Base-by-base conservation (phyloP, 2,113 vertebrate species). In the Nibea albiflora region DNA sequence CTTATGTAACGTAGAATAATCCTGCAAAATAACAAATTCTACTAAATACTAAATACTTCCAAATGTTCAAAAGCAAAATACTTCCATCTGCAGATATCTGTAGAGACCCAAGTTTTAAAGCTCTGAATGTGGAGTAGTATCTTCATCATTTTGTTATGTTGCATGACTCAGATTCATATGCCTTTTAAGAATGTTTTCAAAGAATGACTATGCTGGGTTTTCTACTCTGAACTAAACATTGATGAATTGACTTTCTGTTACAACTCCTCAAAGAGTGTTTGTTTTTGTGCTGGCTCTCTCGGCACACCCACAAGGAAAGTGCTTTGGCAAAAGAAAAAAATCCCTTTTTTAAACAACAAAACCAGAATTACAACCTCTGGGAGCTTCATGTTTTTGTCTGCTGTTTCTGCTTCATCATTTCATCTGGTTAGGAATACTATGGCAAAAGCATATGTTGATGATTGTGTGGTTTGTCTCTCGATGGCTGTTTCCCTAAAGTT, bases 31-130 rank as follows among this genome's bases (percentile, higher is more conserved):
- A 80, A 81, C 16, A 53, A 60, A 73, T 39, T 39, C 35, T 64
- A 57, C 2, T 5, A 17, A 49, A 49, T 16, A 49, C 78, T 47
- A 76, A 15, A 28, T 16, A 31, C 53, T 91, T 84, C 70, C 49
- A 86, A 56, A 64, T 49, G 72, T 77, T 52, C 17, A 57, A 76
- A 22, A 75, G 52, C 35, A 77, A 93, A 93, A 80, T 44, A 61
- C 35, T 90, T 86, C 84, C 85, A 90, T 92, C 70, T 88, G 87
- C 73, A 76, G 68, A 84, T 70, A 28, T 72, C 2, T 50, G 62
- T 66, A 54, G 64, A 73, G 19, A 76, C 81, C 39, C 35, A 64
- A 42, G 17, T 31, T 44, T 62, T 39, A 14, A 62, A 47, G 39
- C 5, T 67, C 73, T 31, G 16, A 35, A 75, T 54, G 50, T 69